Base-by-base conservation (phyloP, 2,797 vertebrate genomes). In the Sebastolobus altivelis region DNA sequence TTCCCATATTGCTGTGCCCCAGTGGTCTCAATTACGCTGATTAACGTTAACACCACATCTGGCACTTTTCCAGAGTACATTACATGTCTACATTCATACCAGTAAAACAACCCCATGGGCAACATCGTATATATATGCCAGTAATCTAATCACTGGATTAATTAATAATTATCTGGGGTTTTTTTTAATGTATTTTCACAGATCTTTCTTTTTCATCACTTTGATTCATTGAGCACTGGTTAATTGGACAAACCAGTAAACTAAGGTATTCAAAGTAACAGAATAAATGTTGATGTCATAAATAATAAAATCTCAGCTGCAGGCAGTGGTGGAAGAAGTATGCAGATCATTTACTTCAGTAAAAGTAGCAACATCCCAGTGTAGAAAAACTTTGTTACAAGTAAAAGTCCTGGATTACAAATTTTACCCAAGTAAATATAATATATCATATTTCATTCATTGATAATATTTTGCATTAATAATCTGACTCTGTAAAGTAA, bases 11-110 rank as follows among this genome's bases (percentile, higher is more conserved):
- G 38, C 49, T 16, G 2, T 14, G 27, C 40, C 65, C 54, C 69
- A 35, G 29, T 31, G 66, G 56, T 79, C 35, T 72, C 40, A 77
- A 56, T 63, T 81, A 80, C 11, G 60, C 38, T 8, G 43, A 58
- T 61, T 52, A 49, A 59, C 1, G 35, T 60, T 16, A 35, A 8
- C 52, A 27, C 35, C 25, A 66, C 65, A 70, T 72, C 38, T 81
- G 68, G 8, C 27, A 4, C 35, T 11, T 49, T 46, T 49, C 18
- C 20, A 55, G 10, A 35, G 5, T 59, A 6, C 14, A 16, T 12
- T 29, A 9, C 37, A 8, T 35, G 35, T 55, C 67, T 66, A 5
- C 13, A 35, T 54, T 70, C 12, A 43, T 27, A 43, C 4, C 52
- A 49, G 59, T 22, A 27, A 65, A 58, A 35, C 20, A 33, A 65